Base-by-base conservation (phyloP, 2,797 vertebrate genomes). In the Anguilla pacifica region DNA sequence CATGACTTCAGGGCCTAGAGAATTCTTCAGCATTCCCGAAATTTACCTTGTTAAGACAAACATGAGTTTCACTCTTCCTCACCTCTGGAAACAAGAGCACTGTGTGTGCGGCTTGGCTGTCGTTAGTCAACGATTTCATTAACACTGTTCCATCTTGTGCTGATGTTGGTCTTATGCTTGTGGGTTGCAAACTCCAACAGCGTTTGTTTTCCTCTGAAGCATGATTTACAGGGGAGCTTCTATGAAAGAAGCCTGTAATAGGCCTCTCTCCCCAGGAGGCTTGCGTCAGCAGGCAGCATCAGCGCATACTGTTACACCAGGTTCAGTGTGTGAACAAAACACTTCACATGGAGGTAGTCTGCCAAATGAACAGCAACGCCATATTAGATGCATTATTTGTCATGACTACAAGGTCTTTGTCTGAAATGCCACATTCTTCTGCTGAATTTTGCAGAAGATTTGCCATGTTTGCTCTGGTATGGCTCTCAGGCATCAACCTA, bases 241-340 rank as follows among this genome's bases (percentile, higher is more conserved):
- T 28, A 67, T 10, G 67, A 70, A 84, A 88, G 83, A 86, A 70
- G 31, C n/a, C 86, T 59, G 79, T 87, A 9, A 83, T 57, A 11
- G 19, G 57, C 79, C 87, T 7, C 67, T 67, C 70, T 43, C 85
- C 87, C 85, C 1, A 86, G 81, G 77, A 86, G 61, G 46, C 81
- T 79, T 13, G 43, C 67, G 19, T 86, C 86, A 57, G 59, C 59
- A 17, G 79, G 39, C 3, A 83, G 81, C 43, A 86, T 89, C 17
- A 89, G 87, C 22, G 82, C 89, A 83, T 31, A 67, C 51, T 88
- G 85, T 15, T 85, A 86, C 10, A 85, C 85, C 51, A 88, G 77
- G 70, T 89, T 89, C 31, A 88, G 67, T 7, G 83, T 86, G 87
- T 87, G 83, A 31, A 83, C 64, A 31, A 77, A 90, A 67, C 85